phyloP scores from a whole-genome alignment of 1,140 invertebrate species.

The Homarus americanus region DNA sequence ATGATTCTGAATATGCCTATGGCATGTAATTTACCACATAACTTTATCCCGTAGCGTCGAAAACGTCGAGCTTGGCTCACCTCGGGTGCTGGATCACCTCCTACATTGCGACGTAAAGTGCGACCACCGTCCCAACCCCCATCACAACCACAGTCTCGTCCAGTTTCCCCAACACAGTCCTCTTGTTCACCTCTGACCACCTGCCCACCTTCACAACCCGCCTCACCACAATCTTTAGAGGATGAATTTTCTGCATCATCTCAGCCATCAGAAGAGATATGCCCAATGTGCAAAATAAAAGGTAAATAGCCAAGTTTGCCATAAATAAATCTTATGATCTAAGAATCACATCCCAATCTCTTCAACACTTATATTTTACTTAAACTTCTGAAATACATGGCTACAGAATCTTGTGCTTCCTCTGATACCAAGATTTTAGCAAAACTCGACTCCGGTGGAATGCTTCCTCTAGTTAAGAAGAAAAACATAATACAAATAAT shows the following conservation, averaged over 20 bases:
- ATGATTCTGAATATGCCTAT: no score
- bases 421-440: no score
- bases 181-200: slow-evolving; percentile 58
- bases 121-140: slow-evolving; percentile 56
- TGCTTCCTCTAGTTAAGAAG: no score
- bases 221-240: slow-evolving; percentile 57
- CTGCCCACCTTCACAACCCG: slow-evolving; percentile 46
- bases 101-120: slow-evolving; percentile 58
- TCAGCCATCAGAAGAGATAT: slow-evolving; percentile 59
- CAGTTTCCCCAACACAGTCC: slow-evolving; percentile 49
- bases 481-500: no score
- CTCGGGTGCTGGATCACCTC: slow-evolving; percentile 55
- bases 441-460: no score
- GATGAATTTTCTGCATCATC: slow-evolving; percentile 50
- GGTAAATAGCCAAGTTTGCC: slow-evolving; percentile 3
- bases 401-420: no score
- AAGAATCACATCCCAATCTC: no score
- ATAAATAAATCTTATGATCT: no score
- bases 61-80: slow-evolving; percentile 59
- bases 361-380: no score
- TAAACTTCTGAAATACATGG: no score
- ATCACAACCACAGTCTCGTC: slow-evolving; percentile 50
- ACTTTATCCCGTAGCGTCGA: slow-evolving; percentile 15
- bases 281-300: slow-evolving; percentile 62
- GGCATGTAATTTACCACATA: background rate